A percentile compares a stretch with the other conserved stretches of the same genome.
Conservation (phyloP, 2,113 vertebrate genomes). For the Poeciliopsis turrubarensis region DNA sequence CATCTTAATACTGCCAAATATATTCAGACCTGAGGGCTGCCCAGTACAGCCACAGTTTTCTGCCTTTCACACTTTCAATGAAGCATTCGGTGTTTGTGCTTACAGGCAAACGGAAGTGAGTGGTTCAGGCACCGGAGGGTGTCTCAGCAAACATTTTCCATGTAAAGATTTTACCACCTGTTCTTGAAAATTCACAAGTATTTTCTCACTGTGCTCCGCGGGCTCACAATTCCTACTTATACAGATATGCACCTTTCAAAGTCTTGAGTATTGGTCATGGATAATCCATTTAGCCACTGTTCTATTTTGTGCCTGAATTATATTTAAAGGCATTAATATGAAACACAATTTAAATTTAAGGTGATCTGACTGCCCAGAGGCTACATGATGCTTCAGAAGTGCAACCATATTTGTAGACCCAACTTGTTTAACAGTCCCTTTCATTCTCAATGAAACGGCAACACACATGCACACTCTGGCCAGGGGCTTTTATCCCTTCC, state of each 20-base stretch:
- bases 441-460: neutral
- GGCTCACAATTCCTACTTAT: slow-evolving; percentile 3
- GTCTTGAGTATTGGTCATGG: slow-evolving; percentile 8
- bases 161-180: slow-evolving; percentile 18
- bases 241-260: neutral
- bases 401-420: neutral
- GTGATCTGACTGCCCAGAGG: neutral
- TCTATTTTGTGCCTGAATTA: neutral
- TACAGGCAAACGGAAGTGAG: slow-evolving; percentile 36
- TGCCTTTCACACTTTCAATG: slow-evolving; percentile 27
- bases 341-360: slow-evolving; percentile 13
- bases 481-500: neutral
- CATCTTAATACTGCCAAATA: slow-evolving; percentile 33
- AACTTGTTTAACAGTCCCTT: neutral
- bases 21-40: slow-evolving; percentile 53
- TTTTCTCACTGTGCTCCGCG: slow-evolving; percentile 29
- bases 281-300: neutral
- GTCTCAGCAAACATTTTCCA: slow-evolving; percentile 4
- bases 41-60: slow-evolving; percentile 32
- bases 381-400: neutral
- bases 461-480: neutral
- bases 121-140: neutral
- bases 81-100: slow-evolving; percentile 32
- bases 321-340: slow-evolving; percentile 1
- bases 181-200: slow-evolving; percentile 16